Percentiles rank a stretch among this genome's conserved stretches.
phyloP scores from a whole-genome alignment of 2,113 vertebrate genomes.

The Scophthalmus maximus region DNA sequence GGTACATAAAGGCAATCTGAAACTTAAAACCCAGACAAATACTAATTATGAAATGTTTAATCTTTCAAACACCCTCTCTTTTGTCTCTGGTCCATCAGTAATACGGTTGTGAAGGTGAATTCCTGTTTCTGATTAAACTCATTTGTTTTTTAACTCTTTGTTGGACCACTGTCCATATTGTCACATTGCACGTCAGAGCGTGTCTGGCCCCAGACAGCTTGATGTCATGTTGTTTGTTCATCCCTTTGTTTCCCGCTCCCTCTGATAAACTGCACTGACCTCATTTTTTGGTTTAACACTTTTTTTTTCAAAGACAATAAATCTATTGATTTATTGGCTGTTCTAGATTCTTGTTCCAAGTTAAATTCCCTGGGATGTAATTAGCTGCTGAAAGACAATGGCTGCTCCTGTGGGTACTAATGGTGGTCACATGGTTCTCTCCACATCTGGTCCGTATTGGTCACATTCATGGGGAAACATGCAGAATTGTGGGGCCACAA shows the following conservation, averaged over 20 bases:
- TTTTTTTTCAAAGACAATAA: neutral
- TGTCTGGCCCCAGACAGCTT: neutral
- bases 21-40: too few species aligned
- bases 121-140: neutral
- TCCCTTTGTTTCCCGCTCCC: neutral
- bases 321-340: neutral
- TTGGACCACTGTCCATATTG: neutral
- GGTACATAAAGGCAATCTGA: too few species aligned
- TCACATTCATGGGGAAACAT: conserved; percentile 17
- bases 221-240: neutral
- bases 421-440: conserved; percentile 44
- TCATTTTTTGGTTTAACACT: neutral
- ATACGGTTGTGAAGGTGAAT: neutral
- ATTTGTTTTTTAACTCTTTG: neutral
- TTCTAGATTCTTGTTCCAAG: neutral
- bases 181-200: neutral
- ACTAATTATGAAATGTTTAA: too few species aligned
- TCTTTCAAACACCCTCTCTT: neutral
- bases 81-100: neutral
- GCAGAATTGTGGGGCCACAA: neutral
- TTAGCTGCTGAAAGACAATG: conserved; percentile 42
- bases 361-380: conserved; percentile 30
- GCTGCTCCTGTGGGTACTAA: conserved; percentile 47
- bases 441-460: conserved; percentile 56
- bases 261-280: neutral